Conservation (phyloP, 2,888 invertebrate species). For the Eurytoma californica region DNA sequence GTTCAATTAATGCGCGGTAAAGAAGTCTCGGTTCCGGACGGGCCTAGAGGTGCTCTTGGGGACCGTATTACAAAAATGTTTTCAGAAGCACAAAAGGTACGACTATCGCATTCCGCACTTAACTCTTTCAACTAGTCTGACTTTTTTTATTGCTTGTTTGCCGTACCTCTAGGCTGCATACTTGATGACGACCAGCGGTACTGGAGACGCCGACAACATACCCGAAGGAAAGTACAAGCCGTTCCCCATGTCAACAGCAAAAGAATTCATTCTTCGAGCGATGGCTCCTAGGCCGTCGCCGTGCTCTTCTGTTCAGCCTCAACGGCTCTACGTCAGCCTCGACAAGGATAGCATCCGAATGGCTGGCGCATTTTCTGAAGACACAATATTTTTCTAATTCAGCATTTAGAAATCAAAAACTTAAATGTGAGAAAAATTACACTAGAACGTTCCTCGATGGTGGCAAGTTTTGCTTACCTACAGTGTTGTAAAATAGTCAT, state of each 20-base stretch:
- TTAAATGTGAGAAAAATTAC: background rate
- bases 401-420: background rate
- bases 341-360: slow-evolving; percentile 83
- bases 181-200: slow-evolving; percentile 74
- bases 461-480: background rate
- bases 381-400: slow-evolving; percentile 81
- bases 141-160: slow-evolving; percentile 34
- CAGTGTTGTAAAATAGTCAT: background rate
- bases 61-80: slow-evolving; percentile 79
- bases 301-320: slow-evolving; percentile 80
- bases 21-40: slow-evolving; percentile 79
- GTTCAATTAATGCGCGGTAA: slow-evolving; percentile 77
- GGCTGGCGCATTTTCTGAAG: slow-evolving; percentile 88
- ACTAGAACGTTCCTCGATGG: background rate
- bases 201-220: slow-evolving; percentile 64
- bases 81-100: slow-evolving; percentile 77
- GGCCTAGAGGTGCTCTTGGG: slow-evolving; percentile 78
- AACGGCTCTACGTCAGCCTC: slow-evolving; percentile 83
- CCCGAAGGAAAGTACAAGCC: slow-evolving; percentile 67
- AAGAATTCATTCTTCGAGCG: slow-evolving; percentile 82
- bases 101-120: slow-evolving; percentile 33
- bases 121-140: background rate
- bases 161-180: slow-evolving; percentile 75
- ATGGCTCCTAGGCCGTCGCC: slow-evolving; percentile 79
- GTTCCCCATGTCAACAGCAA: slow-evolving; percentile 78